Percentiles rank a stretch among this genome's conserved stretches.
These are phyloP conservation scores for Bombyx mori DNA, from an alignment of 1,140 invertebrate genomes.

Conservation along the genomic window ASM3026992v2 NC_085119.1:9252001-9252500, in stretches of 20 bases:
- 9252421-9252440: neutral
- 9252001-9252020: conserved; percentile 60
- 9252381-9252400: too few relatives aligned
- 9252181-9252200: neutral
- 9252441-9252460: too few relatives aligned
- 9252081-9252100: conserved; percentile 44
- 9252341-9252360: too few relatives aligned
- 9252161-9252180: conserved; percentile 53
- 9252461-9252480: too few relatives aligned
- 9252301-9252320: neutral
- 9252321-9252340: too few relatives aligned
- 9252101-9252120: conserved; percentile 42
- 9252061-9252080: conserved; percentile 51
- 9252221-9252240: neutral
- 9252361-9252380: too few relatives aligned
- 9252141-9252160: conserved; percentile 59
- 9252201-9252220: neutral
- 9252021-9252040: conserved; percentile 67
- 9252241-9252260: neutral
- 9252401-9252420: neutral
- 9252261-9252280: too few relatives aligned
- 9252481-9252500: conserved; percentile 40
- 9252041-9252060: conserved; percentile 58
- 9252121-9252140: conserved; percentile 42
- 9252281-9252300: conserved; percentile 1